Base-by-base conservation (phyloP, 1,140 invertebrate species). In the Trachymyrmex cornetzi region DNA sequence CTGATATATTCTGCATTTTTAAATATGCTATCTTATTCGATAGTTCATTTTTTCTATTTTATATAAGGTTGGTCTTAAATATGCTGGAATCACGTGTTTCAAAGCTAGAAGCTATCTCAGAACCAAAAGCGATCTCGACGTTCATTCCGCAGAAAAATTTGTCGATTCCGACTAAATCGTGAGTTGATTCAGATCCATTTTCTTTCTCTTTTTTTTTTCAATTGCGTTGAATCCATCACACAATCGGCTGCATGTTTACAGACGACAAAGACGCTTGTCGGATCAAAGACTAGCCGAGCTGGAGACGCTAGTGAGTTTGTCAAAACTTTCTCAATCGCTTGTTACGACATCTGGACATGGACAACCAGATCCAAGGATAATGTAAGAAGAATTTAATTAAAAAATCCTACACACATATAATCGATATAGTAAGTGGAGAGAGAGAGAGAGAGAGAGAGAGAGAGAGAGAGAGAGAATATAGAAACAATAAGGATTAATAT, bases 231-330 rank as follows among this genome's bases (percentile, higher is more conserved):
- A 59, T 44, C 44, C 14, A 22, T 3, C 66, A 24, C 44, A 44
- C 63, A 85, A 85, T 30, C 34, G 4, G 16, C 0, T 14, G 19
- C 50, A 3, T 90, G 85, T 89, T 84, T 80, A n/a, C 90, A 93
- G 79, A 92, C 95, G 96, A 84, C 91, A 95, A 63, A 96, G 96
- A 92, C 91, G 96, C 61, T 94, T 96, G 9, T 96, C 96, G 44
- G 96, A 96, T 91, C 96, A 96, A 87, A 91, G 96, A 64, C 87
- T 96, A 57, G 96, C 96, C 14, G 96, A 96, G 89, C 86, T 96
- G 87, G 96, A 96, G 89, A 96, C 96, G 1, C 86, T 96, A 19
- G 84, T 96, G 57, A 95, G 94, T 0, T 91, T 96, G 27, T 89
- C 90, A 6, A 94, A 93, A 88, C 91, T 96, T 87, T 94, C 91